Evolutionary conservation across 2,797 vertebrate species (phyloP).

Genomic region (Synanceia verrucosa): DNA sequence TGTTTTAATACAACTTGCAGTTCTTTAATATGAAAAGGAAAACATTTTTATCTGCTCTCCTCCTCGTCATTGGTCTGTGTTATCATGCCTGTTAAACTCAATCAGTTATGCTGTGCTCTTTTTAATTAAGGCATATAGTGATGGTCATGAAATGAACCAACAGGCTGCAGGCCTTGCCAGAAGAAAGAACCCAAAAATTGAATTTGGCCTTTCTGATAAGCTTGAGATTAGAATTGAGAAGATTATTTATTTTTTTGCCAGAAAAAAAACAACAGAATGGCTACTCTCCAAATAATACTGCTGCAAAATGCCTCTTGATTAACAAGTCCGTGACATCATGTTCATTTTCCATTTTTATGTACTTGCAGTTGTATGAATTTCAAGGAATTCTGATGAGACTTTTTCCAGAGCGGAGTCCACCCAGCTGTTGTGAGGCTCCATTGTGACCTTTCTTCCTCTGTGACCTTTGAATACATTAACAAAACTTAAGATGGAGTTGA

Average conservation of each 20-base stretch:
- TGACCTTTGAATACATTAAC: conserved; percentile 10
- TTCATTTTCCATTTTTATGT: background rate
- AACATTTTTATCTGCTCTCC: background rate
- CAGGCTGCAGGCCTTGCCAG: background rate
- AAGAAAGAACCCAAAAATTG: conserved; percentile 1
- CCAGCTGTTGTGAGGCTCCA: conserved; percentile 9
- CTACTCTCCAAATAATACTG: background rate
- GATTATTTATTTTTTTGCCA: conserved; percentile 13
- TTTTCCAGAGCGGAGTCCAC: conserved; percentile 7
- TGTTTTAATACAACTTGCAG: background rate
- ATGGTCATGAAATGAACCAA: conserved; percentile 1
- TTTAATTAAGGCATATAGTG: conserved; percentile 28
- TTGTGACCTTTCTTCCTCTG: background rate
- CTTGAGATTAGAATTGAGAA: conserved; percentile 2
- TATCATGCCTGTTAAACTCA: background rate
- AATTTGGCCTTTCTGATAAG: conserved; percentile 26
- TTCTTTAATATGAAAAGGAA: background rate
- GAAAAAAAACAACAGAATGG: conserved; percentile 2
- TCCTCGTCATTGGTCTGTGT: conserved; percentile 11
- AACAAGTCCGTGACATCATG: conserved; percentile 5
- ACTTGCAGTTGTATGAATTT: background rate
- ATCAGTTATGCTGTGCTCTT: conserved; percentile 14
- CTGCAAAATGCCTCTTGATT: background rate
- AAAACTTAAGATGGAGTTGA: conserved; percentile 19
- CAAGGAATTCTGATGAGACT: background rate